Evolutionary conservation across 2,888 invertebrate genomes (phyloP), one percentile per base, ranked within the genome.

Genomic region (Heliconius cydno): DNA sequence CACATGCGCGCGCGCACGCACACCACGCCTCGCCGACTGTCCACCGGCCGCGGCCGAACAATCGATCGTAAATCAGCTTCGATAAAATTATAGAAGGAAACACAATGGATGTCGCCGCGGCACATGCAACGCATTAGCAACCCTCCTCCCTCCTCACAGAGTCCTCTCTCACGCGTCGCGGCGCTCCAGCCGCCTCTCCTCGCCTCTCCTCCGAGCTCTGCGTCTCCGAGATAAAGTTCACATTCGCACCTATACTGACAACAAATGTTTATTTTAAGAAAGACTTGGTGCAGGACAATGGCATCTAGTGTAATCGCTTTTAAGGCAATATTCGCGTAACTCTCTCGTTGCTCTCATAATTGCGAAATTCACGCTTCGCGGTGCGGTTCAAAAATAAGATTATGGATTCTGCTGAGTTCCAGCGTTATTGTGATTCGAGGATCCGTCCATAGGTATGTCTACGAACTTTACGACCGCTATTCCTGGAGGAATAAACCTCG

Each of bases 341-440:
- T 78, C 79, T 74, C 82, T 82, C 83, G 83, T 81, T 83, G 87
- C 86, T 88, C 90, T 90, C 91, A 91, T 94, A 94, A 95, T 95
- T 95, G 94, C 94, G 92, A 94, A 95, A 94, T 94, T 94, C 94
- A 95, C 94, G 95, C 95, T 95, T 90, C 92, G 92, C 87, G 91
- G 94, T 92, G 94, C 94, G 93, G 94, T 94, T 94, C 95, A 94
- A 95, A 94, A 95, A 95, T 95, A 95, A 95, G 95, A 94, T 95
- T 95, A 94, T 95, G 95, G 94, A 95, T 95, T 95, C 95, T 89
- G 92, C 92, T 94, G 94, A 95, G 94, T 90, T 93, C 91, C 90
- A 89, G 90, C 91, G 94, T 93, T 95, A 94, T 95, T 95, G 93
- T 94, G 94, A 95, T 95, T 95, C 94, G 94, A 94, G 94, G 94